Base-by-base conservation (phyloP, 2,113 vertebrate species). In the Periophthalmus modestus region DNA sequence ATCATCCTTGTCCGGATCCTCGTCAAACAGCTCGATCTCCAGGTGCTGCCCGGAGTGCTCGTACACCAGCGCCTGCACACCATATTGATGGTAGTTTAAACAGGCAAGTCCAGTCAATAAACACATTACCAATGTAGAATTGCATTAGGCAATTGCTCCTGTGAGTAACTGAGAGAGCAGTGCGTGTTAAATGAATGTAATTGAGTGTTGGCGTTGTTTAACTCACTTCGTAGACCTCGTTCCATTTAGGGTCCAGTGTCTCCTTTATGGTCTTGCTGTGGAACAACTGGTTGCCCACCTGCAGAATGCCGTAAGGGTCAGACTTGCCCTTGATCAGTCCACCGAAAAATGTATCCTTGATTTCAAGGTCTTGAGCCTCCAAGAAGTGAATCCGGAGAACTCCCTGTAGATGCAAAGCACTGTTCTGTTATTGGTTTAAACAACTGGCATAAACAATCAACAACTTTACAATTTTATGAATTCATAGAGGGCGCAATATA, bases 1-100 rank as follows among this genome's bases (percentile, higher is more conserved):
- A 86, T 99, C 97, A 73, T 99, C 98, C 89, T 98, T 97, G 81
- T 99, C 98, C 21, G 97, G 96, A 73, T 99, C 98, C 91, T 98
- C 97, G 78, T 99, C 98, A 87, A 98, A 99, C 69, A 99, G 94
- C 80, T 99, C 97, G 63, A 99, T 96, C 90, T 99, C 97, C 4
- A 99, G 87, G 69, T 98, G 95, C 52, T 98, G 96, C 12, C 97
- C 96, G 0, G 97, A 95, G 78, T 95, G 94, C 72, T 99, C 97
- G 77, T 98, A 95, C 24, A 99, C 95, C 83, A 98, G 83, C 2
- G 96, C 96, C 97, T 99, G 77, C 61, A 24, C 11, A 4, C 69
- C 24, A 75, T 11, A 59, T 33, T 52, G 68, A 52, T 57, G 66
- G 7, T 50, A 50, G 50, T 34, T 84, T 39, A 78, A 71, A 78